phyloP scores from a whole-genome alignment of 2,888 invertebrate genomes.

The Agonopterix heracliana region DNA sequence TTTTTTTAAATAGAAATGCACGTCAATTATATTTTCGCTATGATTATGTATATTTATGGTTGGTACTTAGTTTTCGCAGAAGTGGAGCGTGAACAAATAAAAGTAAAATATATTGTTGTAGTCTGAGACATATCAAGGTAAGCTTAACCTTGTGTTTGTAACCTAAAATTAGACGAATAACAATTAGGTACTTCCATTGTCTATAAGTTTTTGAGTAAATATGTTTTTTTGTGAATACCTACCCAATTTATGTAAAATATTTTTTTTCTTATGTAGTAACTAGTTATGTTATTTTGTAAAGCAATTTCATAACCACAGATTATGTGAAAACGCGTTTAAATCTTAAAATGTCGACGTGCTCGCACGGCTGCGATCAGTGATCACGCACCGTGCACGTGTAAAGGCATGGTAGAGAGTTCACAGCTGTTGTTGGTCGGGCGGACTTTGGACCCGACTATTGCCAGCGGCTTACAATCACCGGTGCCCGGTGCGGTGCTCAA shows the following conservation, averaged over 20 bases:
- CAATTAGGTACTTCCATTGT: not conserved
- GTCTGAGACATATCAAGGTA: not conserved
- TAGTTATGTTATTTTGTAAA: no score
- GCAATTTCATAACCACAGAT: no score
- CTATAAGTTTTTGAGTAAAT: not conserved
- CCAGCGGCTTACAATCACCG: conserved; percentile 49
- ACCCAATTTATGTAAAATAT: no score
- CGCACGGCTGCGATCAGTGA: conserved; percentile 13
- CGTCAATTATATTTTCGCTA: no score
- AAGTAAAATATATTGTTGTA: not conserved
- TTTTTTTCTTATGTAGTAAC: no score
- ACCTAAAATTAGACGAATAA: not conserved
- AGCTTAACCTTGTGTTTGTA: not conserved
- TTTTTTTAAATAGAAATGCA: no score
- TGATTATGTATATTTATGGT: no score
- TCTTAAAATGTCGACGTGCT: not conserved
- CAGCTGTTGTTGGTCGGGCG: conserved; percentile 55
- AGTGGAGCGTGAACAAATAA: no score
- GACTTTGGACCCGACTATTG: conserved; percentile 58
- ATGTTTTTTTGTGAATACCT: no score
- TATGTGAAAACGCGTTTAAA: no score
- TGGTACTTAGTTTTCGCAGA: no score
- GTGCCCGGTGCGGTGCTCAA: conserved; percentile 44
- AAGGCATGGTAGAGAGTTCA: conserved; percentile 44
- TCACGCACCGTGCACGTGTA: conserved; percentile 57